These are phyloP conservation scores for Pinctada fucata DNA, from an alignment of 2,888 invertebrate genomes.

Conservation along the genomic window DNA sequence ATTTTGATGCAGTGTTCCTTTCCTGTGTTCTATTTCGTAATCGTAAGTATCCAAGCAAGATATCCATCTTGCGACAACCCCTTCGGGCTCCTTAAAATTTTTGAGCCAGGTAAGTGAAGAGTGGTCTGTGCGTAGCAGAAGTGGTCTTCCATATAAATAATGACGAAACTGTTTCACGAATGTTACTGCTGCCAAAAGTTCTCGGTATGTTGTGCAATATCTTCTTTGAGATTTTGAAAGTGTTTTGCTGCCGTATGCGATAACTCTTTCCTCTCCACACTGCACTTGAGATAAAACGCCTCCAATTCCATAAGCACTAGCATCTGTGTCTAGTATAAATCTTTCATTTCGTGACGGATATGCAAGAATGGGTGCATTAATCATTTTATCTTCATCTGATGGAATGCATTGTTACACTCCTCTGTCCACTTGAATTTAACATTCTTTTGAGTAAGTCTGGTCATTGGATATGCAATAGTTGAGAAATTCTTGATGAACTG, in stretches of 20 bases:
- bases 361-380: not conserved
- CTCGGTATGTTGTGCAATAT: slow-evolving; percentile 43
- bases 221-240: slow-evolving; percentile 35
- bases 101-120: slow-evolving; percentile 44
- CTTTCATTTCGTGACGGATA: not conserved
- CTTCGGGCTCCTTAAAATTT: slow-evolving; percentile 43
- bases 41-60: slow-evolving; percentile 8
- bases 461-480: not conserved
- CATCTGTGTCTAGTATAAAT: slow-evolving; percentile 18
- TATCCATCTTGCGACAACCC: slow-evolving; percentile 41
- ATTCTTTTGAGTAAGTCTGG: not conserved
- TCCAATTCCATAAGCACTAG: slow-evolving; percentile 24
- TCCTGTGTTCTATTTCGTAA: slow-evolving; percentile 19
- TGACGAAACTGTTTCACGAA: slow-evolving; percentile 47
- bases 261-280: slow-evolving; percentile 45
- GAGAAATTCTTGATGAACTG: slow-evolving; percentile 26
- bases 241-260: slow-evolving; percentile 42
- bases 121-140: slow-evolving; percentile 52
- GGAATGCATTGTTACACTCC: not conserved
- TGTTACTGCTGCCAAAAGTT: slow-evolving; percentile 46
- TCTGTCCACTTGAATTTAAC: slow-evolving; percentile 10
- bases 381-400: not conserved
- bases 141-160: slow-evolving; percentile 47
- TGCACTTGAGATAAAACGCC: slow-evolving; percentile 45
- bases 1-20: slow-evolving; percentile 3